Conservation (phyloP, 2,888 invertebrate genomes). For the Patella depressa region DNA sequence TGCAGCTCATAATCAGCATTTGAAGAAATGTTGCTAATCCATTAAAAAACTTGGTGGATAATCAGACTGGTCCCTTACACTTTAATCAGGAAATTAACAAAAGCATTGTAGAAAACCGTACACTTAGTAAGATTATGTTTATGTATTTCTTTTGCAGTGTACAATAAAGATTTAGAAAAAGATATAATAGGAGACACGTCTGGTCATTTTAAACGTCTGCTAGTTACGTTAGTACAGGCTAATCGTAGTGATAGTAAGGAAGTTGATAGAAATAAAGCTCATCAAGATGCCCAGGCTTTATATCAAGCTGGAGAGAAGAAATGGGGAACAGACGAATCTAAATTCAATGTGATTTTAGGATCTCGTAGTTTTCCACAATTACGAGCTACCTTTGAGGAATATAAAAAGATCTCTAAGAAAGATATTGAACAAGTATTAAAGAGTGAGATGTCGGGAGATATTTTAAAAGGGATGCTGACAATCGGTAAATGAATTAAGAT, state of each 20-base stretch:
- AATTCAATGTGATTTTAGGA: conserved; percentile 68
- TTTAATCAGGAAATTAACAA: no score
- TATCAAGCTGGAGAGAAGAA: conserved; percentile 68
- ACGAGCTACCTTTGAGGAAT: conserved; percentile 81
- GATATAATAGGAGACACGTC: conserved; percentile 71
- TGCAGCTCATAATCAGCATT: no score
- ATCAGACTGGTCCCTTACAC: no score
- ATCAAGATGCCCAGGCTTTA: conserved; percentile 67
- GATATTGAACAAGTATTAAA: conserved; percentile 68
- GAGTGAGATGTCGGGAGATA: conserved; percentile 70
- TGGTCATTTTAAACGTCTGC: conserved; percentile 68
- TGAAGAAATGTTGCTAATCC: no score
- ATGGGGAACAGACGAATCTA: conserved; percentile 71
- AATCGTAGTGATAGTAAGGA: conserved; percentile 75
- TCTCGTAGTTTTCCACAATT: conserved; percentile 81
- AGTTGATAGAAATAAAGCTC: conserved; percentile 68
- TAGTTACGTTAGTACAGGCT: conserved; percentile 67
- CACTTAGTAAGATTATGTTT: no score
- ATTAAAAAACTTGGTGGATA: no score
- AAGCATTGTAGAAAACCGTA: no score
- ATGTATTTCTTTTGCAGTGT: conserved; percentile 52
- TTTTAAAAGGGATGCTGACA: conserved; percentile 67
- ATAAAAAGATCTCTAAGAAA: conserved; percentile 83
- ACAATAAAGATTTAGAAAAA: conserved; percentile 67
- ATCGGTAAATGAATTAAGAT: conserved; percentile 57